These are phyloP conservation scores for Microchirus variegatus DNA, from an alignment of 2,797 vertebrate species.

Conservation along the genomic window DNA sequence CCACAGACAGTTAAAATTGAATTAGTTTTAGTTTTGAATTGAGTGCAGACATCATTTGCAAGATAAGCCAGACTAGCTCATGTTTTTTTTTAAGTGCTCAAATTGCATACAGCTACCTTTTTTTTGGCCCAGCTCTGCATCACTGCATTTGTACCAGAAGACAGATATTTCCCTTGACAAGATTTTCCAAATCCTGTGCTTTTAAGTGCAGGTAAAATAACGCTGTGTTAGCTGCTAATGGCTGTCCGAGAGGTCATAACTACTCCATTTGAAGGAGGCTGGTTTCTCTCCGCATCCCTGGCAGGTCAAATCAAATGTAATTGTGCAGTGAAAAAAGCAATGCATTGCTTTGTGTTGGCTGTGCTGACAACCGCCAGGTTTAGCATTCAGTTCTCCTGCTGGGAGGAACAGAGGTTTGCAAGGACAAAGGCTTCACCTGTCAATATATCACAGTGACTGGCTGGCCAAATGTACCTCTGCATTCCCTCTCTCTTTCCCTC, in stretches of 20 bases:
- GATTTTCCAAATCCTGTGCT: slow-evolving; percentile 69
- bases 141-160: slow-evolving; percentile 54
- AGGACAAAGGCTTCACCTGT: slow-evolving; percentile 89
- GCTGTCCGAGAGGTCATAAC: slow-evolving; percentile 84
- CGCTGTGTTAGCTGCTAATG: slow-evolving; percentile 79
- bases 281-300: slow-evolving; percentile 71
- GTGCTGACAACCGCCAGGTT: slow-evolving; percentile 82
- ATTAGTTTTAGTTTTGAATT: slow-evolving; percentile 42
- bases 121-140: slow-evolving; percentile 53
- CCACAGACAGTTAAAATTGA: slow-evolving; percentile 12
- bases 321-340: slow-evolving; percentile 80
- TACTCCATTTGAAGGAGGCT: slow-evolving; percentile 80
- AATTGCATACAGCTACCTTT: slow-evolving; percentile 64
- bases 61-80: slow-evolving; percentile 64
- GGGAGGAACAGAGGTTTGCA: slow-evolving; percentile 84
- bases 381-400: slow-evolving; percentile 85
- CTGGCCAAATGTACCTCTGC: slow-evolving; percentile 76
- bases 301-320: slow-evolving; percentile 85
- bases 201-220: slow-evolving; percentile 77
- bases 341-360: slow-evolving; percentile 72
- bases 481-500: slow-evolving; percentile 34
- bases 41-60: slow-evolving; percentile 59
- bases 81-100: slow-evolving; percentile 73
- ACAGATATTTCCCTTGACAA: slow-evolving; percentile 76
- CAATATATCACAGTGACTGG: slow-evolving; percentile 87